Base-by-base conservation (phyloP, 2,888 invertebrate species). In the Drosophila peninsularis region DNA sequence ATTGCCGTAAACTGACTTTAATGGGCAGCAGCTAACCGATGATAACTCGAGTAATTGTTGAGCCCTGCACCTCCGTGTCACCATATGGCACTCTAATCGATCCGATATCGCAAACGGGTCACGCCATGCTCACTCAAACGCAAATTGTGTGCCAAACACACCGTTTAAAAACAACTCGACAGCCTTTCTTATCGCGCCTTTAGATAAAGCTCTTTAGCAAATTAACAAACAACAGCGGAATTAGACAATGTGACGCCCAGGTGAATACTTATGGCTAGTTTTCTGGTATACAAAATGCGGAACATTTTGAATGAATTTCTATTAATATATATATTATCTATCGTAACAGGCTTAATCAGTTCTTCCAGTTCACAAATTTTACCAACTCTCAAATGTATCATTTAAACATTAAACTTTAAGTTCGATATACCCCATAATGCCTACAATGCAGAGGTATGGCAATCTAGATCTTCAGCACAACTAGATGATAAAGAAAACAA, bases 61-160 rank as follows among this genome's bases (percentile, higher is more conserved):
- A 7, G 34, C 5, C 32, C 27, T 14, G 14, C 36, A n/a, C 17
- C 37, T 36, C 36, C 47, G 30, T 68, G 69, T 49, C 60, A 36
- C 36, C 68, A 61, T 54, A 42, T 68, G 54, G 53, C 53, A 68
- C 27, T n/a, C 41, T 32, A 68, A 68, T 45, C 50, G 53, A 27
- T 34, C 34, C 17, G 37, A 47, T 53, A 52, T 42, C 14, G 36
- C 5, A 11, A 54, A 21, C 50, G 32, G 24, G 41, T 50, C 42
- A 64, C 41, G 62, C 34, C 13, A 41, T 7, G 11, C 42, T 30
- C 41, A 37, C 19, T 62, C 34, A 11, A 14, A 36, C 21, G 10
- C 19, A 34, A 52, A n/a, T 41, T 17, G 13, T n/a, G 42, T n/a
- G 17, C 27, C 21, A 21, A 52, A 30, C 14, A 37, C 21, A 24